These are phyloP conservation scores for Callithrix jacchus DNA, from an alignment of 2,113 vertebrate species.

Conservation along the genomic window DNA sequence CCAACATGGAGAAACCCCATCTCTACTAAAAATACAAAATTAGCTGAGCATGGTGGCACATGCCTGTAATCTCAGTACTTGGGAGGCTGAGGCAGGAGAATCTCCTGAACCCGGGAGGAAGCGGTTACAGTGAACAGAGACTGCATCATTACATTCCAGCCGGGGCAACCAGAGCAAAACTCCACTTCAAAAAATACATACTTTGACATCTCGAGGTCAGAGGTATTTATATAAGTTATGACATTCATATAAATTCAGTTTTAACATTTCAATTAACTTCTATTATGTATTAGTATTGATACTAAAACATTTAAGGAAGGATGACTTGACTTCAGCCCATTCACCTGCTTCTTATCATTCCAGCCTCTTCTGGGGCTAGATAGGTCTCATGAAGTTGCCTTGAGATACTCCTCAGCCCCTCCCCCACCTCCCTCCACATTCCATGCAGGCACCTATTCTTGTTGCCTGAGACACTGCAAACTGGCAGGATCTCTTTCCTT, in stretches of 20 bases:
- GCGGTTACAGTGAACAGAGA: no score
- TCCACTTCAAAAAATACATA: neutral
- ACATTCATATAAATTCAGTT: neutral
- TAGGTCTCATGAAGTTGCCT: neutral
- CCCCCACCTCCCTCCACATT: no score
- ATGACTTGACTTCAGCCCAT: neutral
- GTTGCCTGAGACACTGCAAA: neutral
- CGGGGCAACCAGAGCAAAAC: no score
- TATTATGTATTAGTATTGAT: neutral
- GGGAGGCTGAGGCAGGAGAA: no score
- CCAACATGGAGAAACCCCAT: no score
- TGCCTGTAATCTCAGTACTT: no score
- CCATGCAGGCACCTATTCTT: rapidly evolving
- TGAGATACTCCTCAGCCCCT: neutral
- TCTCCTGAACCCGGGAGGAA: no score
- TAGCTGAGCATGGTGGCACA: no score
- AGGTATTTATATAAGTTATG: neutral
- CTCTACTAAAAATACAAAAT: no score
- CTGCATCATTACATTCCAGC: no score
- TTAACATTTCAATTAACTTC: neutral
- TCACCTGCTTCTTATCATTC: neutral
- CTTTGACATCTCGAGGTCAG: neutral
- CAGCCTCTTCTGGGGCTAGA: neutral
- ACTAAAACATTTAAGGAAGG: neutral
- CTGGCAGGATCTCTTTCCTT: neutral